These are phyloP conservation scores for Ceratitis capitata DNA, from an alignment of 1,140 invertebrate species.

Conservation along the genomic window DNA sequence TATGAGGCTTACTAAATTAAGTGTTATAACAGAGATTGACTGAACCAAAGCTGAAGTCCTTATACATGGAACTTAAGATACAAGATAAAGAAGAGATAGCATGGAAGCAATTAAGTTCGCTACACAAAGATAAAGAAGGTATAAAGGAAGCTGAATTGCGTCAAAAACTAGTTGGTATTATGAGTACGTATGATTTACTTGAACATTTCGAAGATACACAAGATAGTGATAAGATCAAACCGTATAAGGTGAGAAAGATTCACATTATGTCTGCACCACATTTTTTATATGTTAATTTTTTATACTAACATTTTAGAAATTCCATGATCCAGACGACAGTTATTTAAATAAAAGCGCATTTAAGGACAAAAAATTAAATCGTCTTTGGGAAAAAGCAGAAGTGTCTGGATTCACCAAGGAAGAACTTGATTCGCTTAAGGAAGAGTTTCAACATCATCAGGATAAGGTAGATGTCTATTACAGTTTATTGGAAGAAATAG, in stretches of 20 bases:
- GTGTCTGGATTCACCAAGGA: conserved; percentile 82
- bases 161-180: conserved; percentile 81
- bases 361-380: conserved; percentile 89
- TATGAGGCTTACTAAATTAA: background rate
- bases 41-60: conserved; percentile 83
- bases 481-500: conserved; percentile 77
- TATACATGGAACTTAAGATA: conserved; percentile 88
- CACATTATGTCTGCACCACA: conserved; percentile 40
- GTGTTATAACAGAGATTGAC: conserved; percentile 74
- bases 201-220: conserved; percentile 81
- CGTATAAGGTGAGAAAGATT: conserved; percentile 65
- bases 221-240: conserved; percentile 69
- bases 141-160: conserved; percentile 83
- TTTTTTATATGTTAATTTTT: background rate
- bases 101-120: conserved; percentile 82
- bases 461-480: conserved; percentile 93
- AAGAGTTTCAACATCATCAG: conserved; percentile 92
- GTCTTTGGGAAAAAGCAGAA: conserved; percentile 90
- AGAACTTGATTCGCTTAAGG: conserved; percentile 83
- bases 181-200: conserved; percentile 82
- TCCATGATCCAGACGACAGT: conserved; percentile 71
- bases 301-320: conserved; percentile 57
- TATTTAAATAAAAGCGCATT: conserved; percentile 81
- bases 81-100: conserved; percentile 92
- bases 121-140: conserved; percentile 87